These are phyloP conservation scores for Brassicogethes aeneus DNA, from an alignment of 2,888 invertebrate species.

Conservation along the genomic window DNA sequence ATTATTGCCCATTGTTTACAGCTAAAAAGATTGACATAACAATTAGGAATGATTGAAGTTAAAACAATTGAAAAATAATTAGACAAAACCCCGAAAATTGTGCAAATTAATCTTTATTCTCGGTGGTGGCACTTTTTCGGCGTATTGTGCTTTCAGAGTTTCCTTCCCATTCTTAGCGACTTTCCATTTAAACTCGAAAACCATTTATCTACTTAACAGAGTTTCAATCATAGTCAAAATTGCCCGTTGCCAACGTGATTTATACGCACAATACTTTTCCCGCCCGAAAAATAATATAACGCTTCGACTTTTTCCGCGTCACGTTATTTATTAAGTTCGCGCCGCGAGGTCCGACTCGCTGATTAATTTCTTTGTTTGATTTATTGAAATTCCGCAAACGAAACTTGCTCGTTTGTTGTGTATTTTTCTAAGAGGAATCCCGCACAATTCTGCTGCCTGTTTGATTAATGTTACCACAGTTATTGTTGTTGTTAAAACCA, in stretches of 20 bases:
- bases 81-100: background rate
- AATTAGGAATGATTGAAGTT: no score
- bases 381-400: constrained; percentile 9
- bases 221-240: constrained; percentile 33
- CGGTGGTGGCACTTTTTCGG: constrained; percentile 24
- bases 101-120: background rate
- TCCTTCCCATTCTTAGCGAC: constrained; percentile 9
- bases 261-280: constrained; percentile 9
- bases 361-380: constrained; percentile 13
- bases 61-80: background rate
- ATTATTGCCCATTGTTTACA: no score
- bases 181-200: constrained; percentile 17
- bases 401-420: no score
- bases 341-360: constrained; percentile 6
- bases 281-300: constrained; percentile 8
- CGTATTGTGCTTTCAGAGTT: constrained; percentile 22
- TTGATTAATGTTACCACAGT: no score
- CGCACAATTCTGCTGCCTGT: no score
- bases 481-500: no score
- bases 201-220: constrained; percentile 34
- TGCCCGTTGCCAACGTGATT: constrained; percentile 12
- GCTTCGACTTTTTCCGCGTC: constrained; percentile 9
- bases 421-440: no score
- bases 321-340: background rate
- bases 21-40: no score